Percentiles rank a stretch among this genome's conserved stretches.
Conservation (phyloP, 2,888 invertebrate genomes). For the Cheilosia urbana region DNA sequence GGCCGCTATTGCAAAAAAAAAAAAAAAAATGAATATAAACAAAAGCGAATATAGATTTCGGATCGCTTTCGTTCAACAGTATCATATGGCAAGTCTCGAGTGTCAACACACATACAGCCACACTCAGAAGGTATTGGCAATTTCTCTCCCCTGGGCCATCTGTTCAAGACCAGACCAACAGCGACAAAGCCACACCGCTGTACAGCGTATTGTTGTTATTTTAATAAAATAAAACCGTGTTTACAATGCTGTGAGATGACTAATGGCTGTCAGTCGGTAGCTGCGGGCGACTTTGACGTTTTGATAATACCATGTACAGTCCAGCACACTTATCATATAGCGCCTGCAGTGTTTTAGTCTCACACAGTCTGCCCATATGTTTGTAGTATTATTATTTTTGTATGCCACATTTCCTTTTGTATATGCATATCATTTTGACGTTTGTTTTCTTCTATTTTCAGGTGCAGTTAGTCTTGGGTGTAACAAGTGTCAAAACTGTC, state of each 20-base stretch:
- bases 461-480: constrained; percentile 37
- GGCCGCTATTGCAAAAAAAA: constrained; percentile 13
- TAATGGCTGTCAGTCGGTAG: constrained; percentile 65
- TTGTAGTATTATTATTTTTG: neutral
- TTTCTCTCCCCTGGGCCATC: constrained; percentile 64
- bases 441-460: constrained; percentile 47
- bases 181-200: constrained; percentile 20
- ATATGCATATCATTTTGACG: constrained; percentile 10
- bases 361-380: neutral
- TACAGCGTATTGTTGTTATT: constrained; percentile 36
- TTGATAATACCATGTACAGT: constrained; percentile 44
- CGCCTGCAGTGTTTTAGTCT: constrained; percentile 16
- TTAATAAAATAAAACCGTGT: constrained; percentile 54
- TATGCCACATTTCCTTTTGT: constrained; percentile 16
- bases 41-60: constrained; percentile 20
- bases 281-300: constrained; percentile 57
- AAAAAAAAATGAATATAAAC: constrained; percentile 10
- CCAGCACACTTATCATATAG: constrained; percentile 36
- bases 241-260: constrained; percentile 61
- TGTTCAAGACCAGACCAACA: constrained; percentile 4
- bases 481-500: constrained; percentile 62
- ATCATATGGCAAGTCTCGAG: constrained; percentile 32
- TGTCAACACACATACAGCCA: constrained; percentile 40
- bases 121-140: constrained; percentile 44
- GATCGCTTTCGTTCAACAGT: constrained; percentile 53